These are phyloP conservation scores for Blennius ocellaris DNA, from an alignment of 2,113 vertebrate genomes.

Conservation along the genomic window DNA sequence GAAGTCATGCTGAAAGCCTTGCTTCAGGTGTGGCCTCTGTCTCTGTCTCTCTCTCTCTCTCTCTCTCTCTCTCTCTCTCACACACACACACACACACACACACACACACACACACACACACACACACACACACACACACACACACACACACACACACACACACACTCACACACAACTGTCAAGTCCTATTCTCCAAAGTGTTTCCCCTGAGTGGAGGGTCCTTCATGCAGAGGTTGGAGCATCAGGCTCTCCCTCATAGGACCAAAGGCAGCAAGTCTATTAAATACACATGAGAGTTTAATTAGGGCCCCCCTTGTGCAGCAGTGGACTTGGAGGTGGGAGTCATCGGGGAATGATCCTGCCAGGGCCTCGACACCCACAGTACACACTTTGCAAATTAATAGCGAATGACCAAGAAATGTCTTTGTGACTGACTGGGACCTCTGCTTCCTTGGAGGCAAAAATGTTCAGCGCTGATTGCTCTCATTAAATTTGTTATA, in stretches of 20 bases:
- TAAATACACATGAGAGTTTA: slow-evolving; percentile 83
- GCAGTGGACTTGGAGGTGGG: slow-evolving; percentile 57
- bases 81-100: no score
- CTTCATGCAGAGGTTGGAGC: slow-evolving; percentile 52
- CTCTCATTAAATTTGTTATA: slow-evolving; percentile 71
- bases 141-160: slow-evolving; percentile 12
- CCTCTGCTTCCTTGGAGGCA: slow-evolving; percentile 71
- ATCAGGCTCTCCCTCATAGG: slow-evolving; percentile 45
- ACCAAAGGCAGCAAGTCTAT: slow-evolving; percentile 74
- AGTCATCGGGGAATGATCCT: slow-evolving; percentile 66
- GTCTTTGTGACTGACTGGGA: slow-evolving; percentile 69
- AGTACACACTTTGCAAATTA: slow-evolving; percentile 72
- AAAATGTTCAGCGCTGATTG: slow-evolving; percentile 67
- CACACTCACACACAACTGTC: background rate
- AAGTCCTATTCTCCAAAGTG: slow-evolving; percentile 22
- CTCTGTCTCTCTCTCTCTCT: no score
- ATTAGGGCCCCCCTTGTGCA: slow-evolving; percentile 74
- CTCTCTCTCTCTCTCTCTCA: no score
- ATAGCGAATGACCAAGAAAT: slow-evolving; percentile 72
- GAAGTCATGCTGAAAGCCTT: background rate
- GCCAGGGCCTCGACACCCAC: slow-evolving; percentile 65
- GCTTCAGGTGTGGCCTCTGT: slow-evolving; percentile 33
- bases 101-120: background rate
- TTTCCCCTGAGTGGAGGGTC: slow-evolving; percentile 27
- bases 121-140: slow-evolving; percentile 24